These are phyloP conservation scores for Brachycybe producta DNA, from an alignment of 2,888 invertebrate species.

Conservation along the genomic window DNA sequence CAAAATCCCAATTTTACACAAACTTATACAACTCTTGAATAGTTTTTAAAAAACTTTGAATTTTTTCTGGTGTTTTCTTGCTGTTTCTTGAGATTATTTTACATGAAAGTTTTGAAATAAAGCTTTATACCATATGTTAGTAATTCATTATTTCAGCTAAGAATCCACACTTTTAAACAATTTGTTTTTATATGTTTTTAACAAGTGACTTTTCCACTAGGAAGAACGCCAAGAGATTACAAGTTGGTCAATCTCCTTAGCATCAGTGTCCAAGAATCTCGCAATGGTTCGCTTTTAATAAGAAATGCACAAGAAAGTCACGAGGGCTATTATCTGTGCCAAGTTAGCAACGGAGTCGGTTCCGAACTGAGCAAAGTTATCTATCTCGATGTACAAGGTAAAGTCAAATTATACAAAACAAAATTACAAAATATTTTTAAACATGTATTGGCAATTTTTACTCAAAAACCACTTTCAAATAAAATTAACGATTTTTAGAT, in stretches of 20 bases:
- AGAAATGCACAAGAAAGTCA: slow-evolving; percentile 17
- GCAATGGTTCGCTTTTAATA: slow-evolving; percentile 17
- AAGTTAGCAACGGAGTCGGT: slow-evolving; percentile 20
- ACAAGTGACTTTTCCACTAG: slow-evolving; percentile 13
- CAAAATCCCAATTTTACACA: too few species aligned
- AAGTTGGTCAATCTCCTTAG: slow-evolving; percentile 11
- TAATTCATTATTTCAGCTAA: too few species aligned
- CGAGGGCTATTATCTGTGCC: slow-evolving; percentile 20
- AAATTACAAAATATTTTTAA: too few species aligned
- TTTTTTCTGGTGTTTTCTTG: too few species aligned
- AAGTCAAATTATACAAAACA: background rate
- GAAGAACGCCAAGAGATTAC: slow-evolving; percentile 18
- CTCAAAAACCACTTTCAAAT: background rate
- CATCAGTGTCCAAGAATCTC: slow-evolving; percentile 9
- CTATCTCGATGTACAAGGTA: slow-evolving; percentile 21
- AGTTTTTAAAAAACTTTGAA: too few species aligned
- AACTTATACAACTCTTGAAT: too few species aligned
- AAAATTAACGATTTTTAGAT: background rate
- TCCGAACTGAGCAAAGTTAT: slow-evolving; percentile 21
- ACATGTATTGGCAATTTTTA: background rate
- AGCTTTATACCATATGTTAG: too few species aligned
- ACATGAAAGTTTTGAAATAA: too few species aligned
- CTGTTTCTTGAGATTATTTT: too few species aligned
- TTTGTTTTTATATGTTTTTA: slow-evolving; percentile 8
- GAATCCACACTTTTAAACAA: too few species aligned